Evolutionary conservation across 2,888 invertebrate genomes (phyloP).

Genomic region (Tetropium fuscum): DNA sequence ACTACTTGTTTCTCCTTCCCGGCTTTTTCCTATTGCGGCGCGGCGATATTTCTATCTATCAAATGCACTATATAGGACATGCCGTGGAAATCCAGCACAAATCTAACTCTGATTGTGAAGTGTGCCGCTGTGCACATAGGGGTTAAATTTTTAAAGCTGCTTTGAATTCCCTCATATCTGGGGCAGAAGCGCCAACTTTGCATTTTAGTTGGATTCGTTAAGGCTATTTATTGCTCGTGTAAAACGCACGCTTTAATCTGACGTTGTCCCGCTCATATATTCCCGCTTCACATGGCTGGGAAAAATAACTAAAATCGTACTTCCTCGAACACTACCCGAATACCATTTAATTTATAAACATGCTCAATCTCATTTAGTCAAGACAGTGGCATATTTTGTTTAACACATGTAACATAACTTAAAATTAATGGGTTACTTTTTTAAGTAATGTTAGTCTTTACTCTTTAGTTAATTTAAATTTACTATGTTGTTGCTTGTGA

Average conservation of each 20-base stretch:
- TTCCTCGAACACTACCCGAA: too few relatives aligned
- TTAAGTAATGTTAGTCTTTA: too few relatives aligned
- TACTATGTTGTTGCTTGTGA: too few relatives aligned
- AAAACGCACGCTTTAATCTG: neutral
- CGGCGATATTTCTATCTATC: conserved; percentile 9
- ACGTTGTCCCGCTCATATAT: neutral
- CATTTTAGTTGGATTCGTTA: conserved; percentile 3
- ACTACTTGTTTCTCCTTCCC: conserved; percentile 5
- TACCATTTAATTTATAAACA: too few relatives aligned
- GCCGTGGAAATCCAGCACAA: conserved; percentile 3
- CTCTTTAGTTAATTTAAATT: too few relatives aligned
- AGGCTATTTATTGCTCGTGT: conserved; percentile 4
- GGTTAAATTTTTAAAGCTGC: conserved; percentile 17
- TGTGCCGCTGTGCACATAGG: neutral
- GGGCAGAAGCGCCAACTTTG: conserved; percentile 2
- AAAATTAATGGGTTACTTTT: too few relatives aligned
- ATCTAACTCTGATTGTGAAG: conserved; percentile 7
- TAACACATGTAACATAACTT: too few relatives aligned
- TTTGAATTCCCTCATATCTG: conserved; percentile 5
- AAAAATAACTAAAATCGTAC: too few relatives aligned
- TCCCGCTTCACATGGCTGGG: too few relatives aligned
- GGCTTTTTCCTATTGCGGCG: neutral
- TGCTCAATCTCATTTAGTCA: too few relatives aligned
- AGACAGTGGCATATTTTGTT: too few relatives aligned
- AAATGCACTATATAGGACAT: conserved; percentile 8